Base-by-base conservation (phyloP, 2,797 vertebrate species). In the Sciaenops ocellatus region DNA sequence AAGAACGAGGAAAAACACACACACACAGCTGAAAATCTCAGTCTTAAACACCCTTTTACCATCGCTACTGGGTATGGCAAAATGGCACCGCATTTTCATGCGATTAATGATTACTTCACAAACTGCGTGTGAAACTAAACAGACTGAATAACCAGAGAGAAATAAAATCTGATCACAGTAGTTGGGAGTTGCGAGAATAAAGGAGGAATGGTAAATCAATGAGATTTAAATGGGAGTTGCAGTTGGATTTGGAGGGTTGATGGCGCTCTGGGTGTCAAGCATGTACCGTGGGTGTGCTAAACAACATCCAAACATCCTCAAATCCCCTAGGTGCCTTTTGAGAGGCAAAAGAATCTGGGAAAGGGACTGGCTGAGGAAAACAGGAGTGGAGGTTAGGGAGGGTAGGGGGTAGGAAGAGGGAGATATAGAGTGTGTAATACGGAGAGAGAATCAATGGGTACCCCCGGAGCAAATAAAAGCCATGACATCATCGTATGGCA, bases 401-500 rank as follows among this genome's bases (percentile, higher is more conserved):
- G 48, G 77, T 66, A 46, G 46, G n/a, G 68, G 82, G 73, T 60
- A 74, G 84, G 70, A 84, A 64, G 82, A 80, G 82, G 73, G 77
- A 88, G 85, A 89, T 89, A 89, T 86, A 90, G 82, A 85, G 86
- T 87, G 88, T 90, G 86, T 87, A 92, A 92, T 79, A 78, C 83
- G 73, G 85, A 85, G 85, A 88, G 88, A 78, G 87, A 90, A 92
- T 93, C 92, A 93, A 92, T 92, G 90, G 88, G 87, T 88, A 76
- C 71, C 89, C 89, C 84, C 42, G 60, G 71, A 87, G 90, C 85
- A 90, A 91, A 94, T 91, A 85, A 90, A 92, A 92, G 89, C 87
- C 87, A 93, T 95, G 94, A 95, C 94, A 95, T 95, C 94, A 95
- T 94, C 61, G 80, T 34, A 90, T 93, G 94, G 93, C 93, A 91